Base-by-base conservation (phyloP, 2,113 vertebrate genomes). In the Phalacrocorax carbo region DNA sequence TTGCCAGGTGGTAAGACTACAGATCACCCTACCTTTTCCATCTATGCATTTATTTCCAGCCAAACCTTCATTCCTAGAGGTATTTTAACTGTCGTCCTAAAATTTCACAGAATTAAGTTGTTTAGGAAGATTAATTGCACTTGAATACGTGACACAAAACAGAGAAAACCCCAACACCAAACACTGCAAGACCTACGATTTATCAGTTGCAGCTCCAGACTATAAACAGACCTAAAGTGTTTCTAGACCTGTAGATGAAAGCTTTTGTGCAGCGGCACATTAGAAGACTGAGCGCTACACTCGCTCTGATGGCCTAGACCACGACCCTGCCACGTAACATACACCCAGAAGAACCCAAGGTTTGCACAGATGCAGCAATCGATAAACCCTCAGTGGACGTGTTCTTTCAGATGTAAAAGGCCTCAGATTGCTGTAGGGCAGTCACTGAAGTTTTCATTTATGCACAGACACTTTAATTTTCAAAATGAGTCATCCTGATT, bases 311-410 rank as follows among this genome's bases (percentile, higher is more conserved):
- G 3, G 75, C 60, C 54, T 27, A 16, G n/a, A n/a, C 29, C 4
- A 0, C 0, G 0, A 61, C 38, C 38, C 22, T 42, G 64, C 71
- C 82, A 21, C 23, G 1, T 2, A 22, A 21, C 48, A 2, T 2
- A 29, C 36, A 40, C 32, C 10, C 46, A 32, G 32, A 48, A 70
- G 30, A 51, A n/a, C 5, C 13, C 0, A 0, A 7, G n/a, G 11
- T 23, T 44, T 72, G 81, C 75, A 26, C 0, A 0, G 71, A 25
- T 3, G 6, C 76, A 30, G 68, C 40, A 44, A 0, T 0, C 2
- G 12, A n/a, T 3, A 34, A 70, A 48, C 55, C 60, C 81, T 2
- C 20, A 13, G 26, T 1, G 64, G 20, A 18, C 0, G 0, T 2
- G 14, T 25, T 85, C 85, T 14, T 27, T 49, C 70, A 23, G 15